Base-by-base conservation (phyloP, 92 coral and sea anemone species). In the Porites rus region DNA sequence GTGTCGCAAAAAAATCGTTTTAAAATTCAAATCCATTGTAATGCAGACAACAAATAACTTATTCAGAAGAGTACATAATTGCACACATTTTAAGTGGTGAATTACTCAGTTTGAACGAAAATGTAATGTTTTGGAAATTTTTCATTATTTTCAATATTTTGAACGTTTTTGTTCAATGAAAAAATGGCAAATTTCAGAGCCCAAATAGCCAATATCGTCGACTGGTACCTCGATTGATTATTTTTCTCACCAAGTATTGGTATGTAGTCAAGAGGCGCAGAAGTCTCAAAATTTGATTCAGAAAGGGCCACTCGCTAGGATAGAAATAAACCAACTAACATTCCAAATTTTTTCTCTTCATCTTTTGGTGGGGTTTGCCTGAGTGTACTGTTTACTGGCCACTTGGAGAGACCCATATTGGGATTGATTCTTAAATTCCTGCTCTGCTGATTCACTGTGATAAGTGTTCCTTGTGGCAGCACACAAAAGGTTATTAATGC, bases 281-380 rank as follows among this genome's bases (percentile, higher is more conserved):
- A 61, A 43, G 92, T 80, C 82, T 72, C 69, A 60, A 89, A 84
- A 70, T 86, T 81, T 66, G 93, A 86, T 72, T 90, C 85, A 8
- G 90, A 65, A 24, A 86, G 58, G 24, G 72, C 82, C 31, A 86
- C 90, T 90, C 81, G 93, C 51, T 86, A 86, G 52, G 90, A 86
- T 28, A 86, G 61, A 76, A 66, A 80, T 66, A 79, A 85, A 61
- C 88, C 87, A 69, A 75, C 87, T 79, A 24, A 54, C 1, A 1
- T 54, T 54, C 59, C 59, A 54, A 54, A 12, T 54, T 54, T 54
- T 54, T 84, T 89, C 68, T 83, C 84, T 56, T 71, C 70, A 53
- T 73, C 20, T 54, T 24, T 69, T 31, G 53, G 72, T 59, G 17
- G 59, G 59, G 59, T 64, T 69, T 61, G 74, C 58, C 19, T 66